These are phyloP conservation scores for Acinonyx jubatus DNA, from an alignment of 2,113 vertebrate genomes.

Conservation along the genomic window DNA sequence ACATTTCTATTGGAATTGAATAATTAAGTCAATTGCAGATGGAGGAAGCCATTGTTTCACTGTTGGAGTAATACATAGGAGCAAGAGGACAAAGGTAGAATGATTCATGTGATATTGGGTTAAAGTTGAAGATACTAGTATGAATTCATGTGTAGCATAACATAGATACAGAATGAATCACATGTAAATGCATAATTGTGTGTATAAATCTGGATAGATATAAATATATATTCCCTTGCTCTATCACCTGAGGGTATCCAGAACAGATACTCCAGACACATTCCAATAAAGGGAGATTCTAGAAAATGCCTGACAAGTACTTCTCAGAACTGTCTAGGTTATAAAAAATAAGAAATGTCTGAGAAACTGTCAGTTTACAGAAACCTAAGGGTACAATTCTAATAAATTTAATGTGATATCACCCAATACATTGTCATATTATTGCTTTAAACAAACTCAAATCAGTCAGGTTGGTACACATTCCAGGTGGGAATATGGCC, in stretches of 20 bases:
- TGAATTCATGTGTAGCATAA: background rate
- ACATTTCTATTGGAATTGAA: background rate
- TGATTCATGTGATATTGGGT: background rate
- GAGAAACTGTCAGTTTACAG: background rate
- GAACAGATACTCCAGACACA: background rate
- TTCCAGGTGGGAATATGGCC: background rate
- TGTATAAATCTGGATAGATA: background rate
- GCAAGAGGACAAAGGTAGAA: background rate
- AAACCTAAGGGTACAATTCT: background rate
- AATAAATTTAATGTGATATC: background rate
- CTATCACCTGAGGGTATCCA: background rate
- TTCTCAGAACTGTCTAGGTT: background rate
- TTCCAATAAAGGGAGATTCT: background rate
- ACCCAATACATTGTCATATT: background rate
- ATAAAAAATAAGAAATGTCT: background rate
- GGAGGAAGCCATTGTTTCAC: background rate
- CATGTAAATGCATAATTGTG: background rate
- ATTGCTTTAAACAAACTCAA: background rate
- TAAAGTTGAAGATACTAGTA: background rate
- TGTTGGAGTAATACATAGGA: background rate
- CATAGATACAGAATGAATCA: background rate
- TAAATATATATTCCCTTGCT: background rate
- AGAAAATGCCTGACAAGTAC: background rate
- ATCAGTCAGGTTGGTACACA: background rate
- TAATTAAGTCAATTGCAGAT: background rate